Conservation (phyloP, 2,113 vertebrate genomes). For the Nycticryphes semicollaris region DNA sequence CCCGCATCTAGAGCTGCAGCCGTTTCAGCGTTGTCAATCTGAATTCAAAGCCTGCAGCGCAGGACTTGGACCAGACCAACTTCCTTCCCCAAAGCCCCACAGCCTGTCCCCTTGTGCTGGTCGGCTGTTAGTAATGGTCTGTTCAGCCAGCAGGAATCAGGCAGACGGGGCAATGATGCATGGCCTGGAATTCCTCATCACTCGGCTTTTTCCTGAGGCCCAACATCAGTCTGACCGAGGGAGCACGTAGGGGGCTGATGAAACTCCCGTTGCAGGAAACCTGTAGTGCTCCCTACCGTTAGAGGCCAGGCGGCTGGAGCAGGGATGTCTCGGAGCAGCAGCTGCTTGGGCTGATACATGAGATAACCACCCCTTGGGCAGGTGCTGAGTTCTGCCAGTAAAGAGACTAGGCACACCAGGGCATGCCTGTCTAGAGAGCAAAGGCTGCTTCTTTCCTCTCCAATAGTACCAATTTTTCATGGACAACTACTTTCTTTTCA, state of each 20-base stretch:
- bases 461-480: not conserved
- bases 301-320: not conserved
- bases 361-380: not conserved
- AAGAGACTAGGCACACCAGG: not conserved
- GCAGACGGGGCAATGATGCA: accelerated
- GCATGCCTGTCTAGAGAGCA: not conserved
- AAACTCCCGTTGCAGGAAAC: not conserved
- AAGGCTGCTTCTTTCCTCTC: not conserved
- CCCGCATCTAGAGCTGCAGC: no score
- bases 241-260: not conserved
- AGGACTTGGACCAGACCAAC: accelerated
- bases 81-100: not conserved
- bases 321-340: not conserved
- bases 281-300: no score
- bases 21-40: accelerated
- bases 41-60: no score
- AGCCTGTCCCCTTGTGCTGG: not conserved
- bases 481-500: not conserved
- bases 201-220: not conserved
- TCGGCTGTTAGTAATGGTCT: not conserved
- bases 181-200: not conserved
- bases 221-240: not conserved
- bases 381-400: not conserved
- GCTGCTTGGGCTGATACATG: not conserved
- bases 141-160: not conserved